A percentile compares a stretch with the other conserved stretches of the same genome.
Evolutionary conservation across 2,113 vertebrate genomes (phyloP).

Genomic region (Elephantulus edwardii): DNA sequence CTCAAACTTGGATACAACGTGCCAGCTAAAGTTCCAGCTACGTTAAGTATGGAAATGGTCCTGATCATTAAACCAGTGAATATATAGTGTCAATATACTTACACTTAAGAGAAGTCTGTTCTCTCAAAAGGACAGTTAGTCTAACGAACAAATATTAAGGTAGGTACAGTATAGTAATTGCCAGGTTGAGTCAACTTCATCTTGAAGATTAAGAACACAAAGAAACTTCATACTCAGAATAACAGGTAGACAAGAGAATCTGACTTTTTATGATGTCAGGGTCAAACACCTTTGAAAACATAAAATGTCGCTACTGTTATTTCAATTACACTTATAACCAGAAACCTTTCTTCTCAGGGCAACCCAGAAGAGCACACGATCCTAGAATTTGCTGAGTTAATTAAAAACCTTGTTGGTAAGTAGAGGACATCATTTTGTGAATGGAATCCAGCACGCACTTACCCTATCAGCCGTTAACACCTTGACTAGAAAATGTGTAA

Average conservation of each 20-base stretch:
- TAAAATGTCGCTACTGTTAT: accelerated
- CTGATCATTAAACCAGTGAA: not conserved
- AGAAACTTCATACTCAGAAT: not conserved
- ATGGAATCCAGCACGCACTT: slow-evolving; percentile 9
- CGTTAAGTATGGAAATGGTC: not conserved
- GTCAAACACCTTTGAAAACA: not conserved
- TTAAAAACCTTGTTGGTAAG: slow-evolving; percentile 98
- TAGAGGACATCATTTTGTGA: slow-evolving; percentile 56
- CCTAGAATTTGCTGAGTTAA: slow-evolving; percentile 96
- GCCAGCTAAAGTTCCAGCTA: not conserved
- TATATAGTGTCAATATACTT: not conserved
- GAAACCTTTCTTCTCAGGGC: slow-evolving; percentile 86
- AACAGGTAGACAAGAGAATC: not conserved
- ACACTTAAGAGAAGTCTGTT: not conserved
- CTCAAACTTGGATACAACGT: not conserved
- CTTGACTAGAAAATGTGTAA: slow-evolving; percentile 59
- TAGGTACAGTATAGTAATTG: not conserved
- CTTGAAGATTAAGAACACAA: not conserved
- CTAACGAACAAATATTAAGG: not conserved
- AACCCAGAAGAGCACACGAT: slow-evolving; percentile 99
- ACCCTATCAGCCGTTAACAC: slow-evolving; percentile 17
- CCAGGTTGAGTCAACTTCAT: not conserved
- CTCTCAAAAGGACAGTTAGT: not conserved
- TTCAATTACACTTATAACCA: slow-evolving; percentile 34
- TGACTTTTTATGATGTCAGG: not conserved